Evolutionary conservation across 2,888 invertebrate species (phyloP), one percentile per base, ranked within the genome.

Genomic region (Nemurella pictetii): DNA sequence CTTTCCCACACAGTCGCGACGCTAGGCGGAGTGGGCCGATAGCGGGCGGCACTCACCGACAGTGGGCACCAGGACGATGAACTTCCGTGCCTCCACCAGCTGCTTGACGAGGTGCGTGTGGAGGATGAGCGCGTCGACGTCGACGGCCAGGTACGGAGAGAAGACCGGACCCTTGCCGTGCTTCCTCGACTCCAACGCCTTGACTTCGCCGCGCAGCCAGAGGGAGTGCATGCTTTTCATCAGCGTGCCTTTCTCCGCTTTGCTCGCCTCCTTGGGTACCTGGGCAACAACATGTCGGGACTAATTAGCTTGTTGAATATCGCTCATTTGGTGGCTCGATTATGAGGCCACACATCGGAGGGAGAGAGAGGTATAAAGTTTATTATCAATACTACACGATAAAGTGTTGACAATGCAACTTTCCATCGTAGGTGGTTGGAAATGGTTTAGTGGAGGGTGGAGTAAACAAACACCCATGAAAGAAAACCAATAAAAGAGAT

Each of bases 111-210:
- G 93, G 32, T 94, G 93, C 87, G 96, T 94, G 89, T 95, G 94
- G 88, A 95, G 93, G 87, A 95, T 94, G 77, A 98, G 92, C 9
- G 95, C 95, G 86, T 95, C 95, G 0, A 96, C 93, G 90, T 98
- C 98, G 0, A 97, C 93, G n/a, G 97, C 97, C 74, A 98, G 92
- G 89, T 97, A 96, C 0, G 97, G 96, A 0, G 97, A 97, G 88
- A 95, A 93, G 72, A 91, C 90, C 27, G 86, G 86, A 73, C 92
- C 91, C 0, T 90, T 90, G 3, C 91, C 90, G 86, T 92, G 92
- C 83, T 88, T 87, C 87, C 94, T 93, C 87, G 92, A 95, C 90
- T 98, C 98, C 87, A 98, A 90, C 86, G 96, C 96, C 78, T 95
- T 94, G 26, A 98, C 97, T 90, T 97, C 97, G 5, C 97, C 96